A percentile compares a stretch with the other conserved stretches of the same genome.
Conservation (phyloP, 2,888 invertebrate genomes). For the Mythimna pallens region DNA sequence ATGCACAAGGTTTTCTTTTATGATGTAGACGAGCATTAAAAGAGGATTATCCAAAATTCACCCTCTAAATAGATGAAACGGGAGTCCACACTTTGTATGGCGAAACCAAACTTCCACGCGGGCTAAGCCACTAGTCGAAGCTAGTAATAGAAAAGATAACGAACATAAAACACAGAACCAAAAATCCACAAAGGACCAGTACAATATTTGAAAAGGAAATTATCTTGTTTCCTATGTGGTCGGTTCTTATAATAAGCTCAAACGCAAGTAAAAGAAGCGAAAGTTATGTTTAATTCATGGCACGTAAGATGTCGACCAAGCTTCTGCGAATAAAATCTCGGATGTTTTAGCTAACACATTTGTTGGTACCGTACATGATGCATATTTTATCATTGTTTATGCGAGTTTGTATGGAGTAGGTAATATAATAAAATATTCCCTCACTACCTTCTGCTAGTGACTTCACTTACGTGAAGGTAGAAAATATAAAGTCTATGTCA, state of each 20-base stretch:
- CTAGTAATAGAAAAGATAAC: too few species aligned
- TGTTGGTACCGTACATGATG: constrained; percentile 1
- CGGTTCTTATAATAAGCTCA: constrained; percentile 3
- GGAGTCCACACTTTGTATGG: too few species aligned
- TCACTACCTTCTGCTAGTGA: neutral
- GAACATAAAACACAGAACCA: too few species aligned
- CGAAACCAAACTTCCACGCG: too few species aligned
- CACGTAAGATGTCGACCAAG: constrained; percentile 20
- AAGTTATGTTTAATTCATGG: constrained; percentile 33
- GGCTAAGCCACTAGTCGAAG: too few species aligned
- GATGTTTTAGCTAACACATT: constrained; percentile 5
- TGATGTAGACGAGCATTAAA: too few species aligned
- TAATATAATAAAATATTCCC: neutral
- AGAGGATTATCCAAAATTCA: too few species aligned
- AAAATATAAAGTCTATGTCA: too few species aligned
- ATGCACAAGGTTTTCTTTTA: too few species aligned
- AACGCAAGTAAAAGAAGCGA: constrained; percentile 4
- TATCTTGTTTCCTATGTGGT: neutral
- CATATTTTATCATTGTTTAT: constrained; percentile 1
- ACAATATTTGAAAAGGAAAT: constrained; percentile 1
- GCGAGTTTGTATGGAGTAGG: neutral
- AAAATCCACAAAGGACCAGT: too few species aligned
- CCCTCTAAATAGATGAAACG: too few species aligned
- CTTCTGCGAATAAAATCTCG: constrained; percentile 8
- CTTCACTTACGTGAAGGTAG: too few species aligned